A percentile compares a stretch with the other conserved stretches of the same genome.
Conservation (phyloP, 2,888 invertebrate genomes). For the Polietes domitor region DNA sequence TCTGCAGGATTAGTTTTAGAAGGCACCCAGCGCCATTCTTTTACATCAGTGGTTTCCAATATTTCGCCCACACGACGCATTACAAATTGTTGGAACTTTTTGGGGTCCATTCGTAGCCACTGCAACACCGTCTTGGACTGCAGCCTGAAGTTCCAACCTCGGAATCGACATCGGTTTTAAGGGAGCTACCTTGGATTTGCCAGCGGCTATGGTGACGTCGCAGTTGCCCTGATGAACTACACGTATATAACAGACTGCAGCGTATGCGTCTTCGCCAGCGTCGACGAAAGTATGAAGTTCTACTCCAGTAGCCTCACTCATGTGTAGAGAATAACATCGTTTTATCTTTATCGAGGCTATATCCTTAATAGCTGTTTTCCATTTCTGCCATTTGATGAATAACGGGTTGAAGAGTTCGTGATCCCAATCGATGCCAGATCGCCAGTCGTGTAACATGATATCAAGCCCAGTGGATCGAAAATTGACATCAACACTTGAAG, state of each 20-base stretch:
- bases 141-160: constrained; percentile 61
- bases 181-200: constrained; percentile 56
- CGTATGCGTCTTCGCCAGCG: constrained; percentile 55
- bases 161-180: constrained; percentile 56
- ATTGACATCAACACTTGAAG: constrained; percentile 62
- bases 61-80: constrained; percentile 62
- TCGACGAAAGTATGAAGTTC: constrained; percentile 58
- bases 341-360: constrained; percentile 27
- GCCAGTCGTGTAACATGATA: constrained; percentile 58
- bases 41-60: constrained; percentile 46
- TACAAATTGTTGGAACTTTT: constrained; percentile 53
- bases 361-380: constrained; percentile 25
- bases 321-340: constrained; percentile 43
- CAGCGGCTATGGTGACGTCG: constrained; percentile 32
- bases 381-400: constrained; percentile 38
- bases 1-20: constrained; percentile 63
- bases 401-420: background rate
- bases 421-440: constrained; percentile 29
- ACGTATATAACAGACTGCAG: constrained; percentile 51
- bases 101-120: constrained; percentile 59
- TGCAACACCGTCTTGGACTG: constrained; percentile 59
- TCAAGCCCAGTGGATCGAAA: constrained; percentile 58
- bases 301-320: constrained; percentile 25
- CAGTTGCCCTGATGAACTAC: constrained; percentile 19
- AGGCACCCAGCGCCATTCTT: constrained; percentile 61